Evolutionary conservation across 1,140 invertebrate species (phyloP).

Genomic region (Homalodisca vitripennis): DNA sequence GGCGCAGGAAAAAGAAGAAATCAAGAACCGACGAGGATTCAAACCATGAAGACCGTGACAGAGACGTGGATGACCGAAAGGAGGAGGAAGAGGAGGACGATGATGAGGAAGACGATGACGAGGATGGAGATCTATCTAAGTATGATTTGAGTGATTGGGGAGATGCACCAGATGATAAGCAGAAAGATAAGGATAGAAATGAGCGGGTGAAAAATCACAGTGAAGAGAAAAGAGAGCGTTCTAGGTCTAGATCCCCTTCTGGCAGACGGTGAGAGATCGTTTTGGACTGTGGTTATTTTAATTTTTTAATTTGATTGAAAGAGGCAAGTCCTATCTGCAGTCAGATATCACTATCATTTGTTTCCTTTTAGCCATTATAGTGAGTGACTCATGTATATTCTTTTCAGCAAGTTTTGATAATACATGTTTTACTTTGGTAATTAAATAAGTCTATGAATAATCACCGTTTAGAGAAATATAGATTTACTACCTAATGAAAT

Average conservation of each 20-base stretch:
- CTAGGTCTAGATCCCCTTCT: slow-evolving; percentile 26
- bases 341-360: slow-evolving; percentile 1
- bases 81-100: slow-evolving; percentile 50
- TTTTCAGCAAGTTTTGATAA: not conserved
- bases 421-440: no score
- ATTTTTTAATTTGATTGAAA: no score
- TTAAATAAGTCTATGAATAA: no score
- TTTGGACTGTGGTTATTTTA: no score
- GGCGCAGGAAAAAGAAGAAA: slow-evolving; percentile 72
- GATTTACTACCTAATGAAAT: no score
- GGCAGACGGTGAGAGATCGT: no score
- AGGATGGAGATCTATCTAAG: slow-evolving; percentile 74
- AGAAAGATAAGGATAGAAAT: slow-evolving; percentile 35
- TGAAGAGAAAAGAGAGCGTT: slow-evolving; percentile 8
- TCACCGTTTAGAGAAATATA: no score
- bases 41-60: slow-evolving; percentile 41
- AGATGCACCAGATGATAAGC: slow-evolving; percentile 28
- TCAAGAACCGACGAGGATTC: slow-evolving; percentile 46
- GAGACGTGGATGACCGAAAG: slow-evolving; percentile 47
- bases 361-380: not conserved
- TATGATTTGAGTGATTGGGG: slow-evolving; percentile 76
- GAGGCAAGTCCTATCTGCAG: not conserved
- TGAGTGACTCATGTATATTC: no score
- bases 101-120: slow-evolving; percentile 51
- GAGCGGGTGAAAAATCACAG: slow-evolving; percentile 20